Evolutionary conservation across 1,140 invertebrate genomes (phyloP), one percentile per base, ranked within the genome.

Genomic region (Drosophila aff.): DNA sequence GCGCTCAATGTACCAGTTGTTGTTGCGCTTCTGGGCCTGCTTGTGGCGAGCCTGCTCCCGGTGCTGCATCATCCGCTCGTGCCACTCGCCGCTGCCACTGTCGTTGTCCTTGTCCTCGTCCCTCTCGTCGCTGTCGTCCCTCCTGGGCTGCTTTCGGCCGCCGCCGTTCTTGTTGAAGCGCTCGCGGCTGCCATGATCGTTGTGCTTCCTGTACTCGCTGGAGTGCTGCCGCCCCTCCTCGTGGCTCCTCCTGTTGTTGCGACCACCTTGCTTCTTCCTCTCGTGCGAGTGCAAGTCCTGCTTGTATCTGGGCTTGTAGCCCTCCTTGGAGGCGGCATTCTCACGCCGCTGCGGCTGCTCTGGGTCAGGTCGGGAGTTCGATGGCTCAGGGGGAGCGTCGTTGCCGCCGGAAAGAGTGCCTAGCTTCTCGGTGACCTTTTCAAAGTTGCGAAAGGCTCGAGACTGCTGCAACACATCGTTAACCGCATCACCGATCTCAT

Each of bases 1-100:
- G 9, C 91, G 82, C 43, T 92, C 77, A 2, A 92, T 90, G 21
- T 67, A 92, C 91, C 91, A 92, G 53, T 92, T 92, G 40, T 82
- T 86, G 31, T 82, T 73, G 43, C 69, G 72, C 47, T 84, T 81
- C 60, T 86, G 76, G 9, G 91, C 81, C 33, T 90, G 71, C 13
- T 69, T 57, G 28, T 76, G 64, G 9, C 91, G 82, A 7, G 73
- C 41, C 8, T 82, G 38, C 46, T 91, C 91, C 3, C 91, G 82
- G 18, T 92, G 85, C n/a, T 91, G 74, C 89, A 92, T 91, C 69
- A 81, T 61, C 11, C 77, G 74, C 10, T 77, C 82, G 44, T 92
- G 82, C 91, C 91, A 92, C 69, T 92, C 91, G 33, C 81, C 86
- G 52, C 74, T 86, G 60, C 58, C 72, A n/a, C 77, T 80, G 6